phyloP scores from a whole-genome alignment of 64 coral and sea anemone genomes.

The Acropora tenuis region DNA sequence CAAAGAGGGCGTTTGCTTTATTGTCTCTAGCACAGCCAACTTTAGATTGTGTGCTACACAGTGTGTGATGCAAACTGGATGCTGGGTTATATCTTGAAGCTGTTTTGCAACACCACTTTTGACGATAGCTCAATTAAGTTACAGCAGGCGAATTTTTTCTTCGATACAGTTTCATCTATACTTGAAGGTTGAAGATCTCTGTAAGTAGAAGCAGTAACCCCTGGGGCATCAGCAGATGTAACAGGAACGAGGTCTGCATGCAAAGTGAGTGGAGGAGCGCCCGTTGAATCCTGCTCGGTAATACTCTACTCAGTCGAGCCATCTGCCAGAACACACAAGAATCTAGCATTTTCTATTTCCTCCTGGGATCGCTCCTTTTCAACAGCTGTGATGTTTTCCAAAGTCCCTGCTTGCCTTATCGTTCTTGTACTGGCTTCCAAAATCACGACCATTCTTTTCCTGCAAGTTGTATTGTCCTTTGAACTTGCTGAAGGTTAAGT shows the following conservation, averaged over 20 bases:
- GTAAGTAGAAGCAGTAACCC: not conserved
- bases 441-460: constrained; percentile 48
- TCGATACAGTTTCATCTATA: not conserved
- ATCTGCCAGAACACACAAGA: too few relatives aligned
- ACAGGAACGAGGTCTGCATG: not conserved
- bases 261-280: not conserved
- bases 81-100: too few relatives aligned
- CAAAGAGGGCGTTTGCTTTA: not conserved
- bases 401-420: constrained; percentile 38
- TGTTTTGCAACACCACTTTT: too few relatives aligned
- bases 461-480: constrained; percentile 22
- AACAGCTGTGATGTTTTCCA: constrained; percentile 9
- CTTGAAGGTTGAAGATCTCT: not conserved
- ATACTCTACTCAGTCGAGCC: too few relatives aligned
- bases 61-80: too few relatives aligned
- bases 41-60: too few relatives aligned
- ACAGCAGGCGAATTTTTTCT: too few relatives aligned
- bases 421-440: constrained; percentile 32
- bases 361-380: too few relatives aligned
- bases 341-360: too few relatives aligned
- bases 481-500: constrained; percentile 50
- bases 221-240: not conserved
- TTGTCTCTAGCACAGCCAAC: too few relatives aligned
- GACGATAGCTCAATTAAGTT: too few relatives aligned
- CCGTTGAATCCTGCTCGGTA: too few relatives aligned